phyloP scores from a whole-genome alignment of 2,888 invertebrate species.

The Disparrhopalites patrizii region DNA sequence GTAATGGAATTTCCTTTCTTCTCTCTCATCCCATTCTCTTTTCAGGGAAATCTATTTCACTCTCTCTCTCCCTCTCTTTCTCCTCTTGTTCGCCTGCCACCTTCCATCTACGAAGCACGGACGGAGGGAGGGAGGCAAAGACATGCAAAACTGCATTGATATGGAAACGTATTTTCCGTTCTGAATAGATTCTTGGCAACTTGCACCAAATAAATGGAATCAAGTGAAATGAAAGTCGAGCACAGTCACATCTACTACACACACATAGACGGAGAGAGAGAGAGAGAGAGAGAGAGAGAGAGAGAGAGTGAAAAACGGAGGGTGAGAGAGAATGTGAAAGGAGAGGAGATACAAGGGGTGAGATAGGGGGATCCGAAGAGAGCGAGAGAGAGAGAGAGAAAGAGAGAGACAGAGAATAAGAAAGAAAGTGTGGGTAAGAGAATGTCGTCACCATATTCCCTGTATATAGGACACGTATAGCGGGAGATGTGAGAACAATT shows the following conservation, averaged over 20 bases:
- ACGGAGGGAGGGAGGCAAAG: slow-evolving; percentile 1
- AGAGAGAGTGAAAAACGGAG: slow-evolving; percentile 6
- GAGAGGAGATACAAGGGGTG: slow-evolving; percentile 18
- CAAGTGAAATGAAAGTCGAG: slow-evolving; percentile 22
- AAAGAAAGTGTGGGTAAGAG: background rate
- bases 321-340: background rate
- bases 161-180: slow-evolving; percentile 23
- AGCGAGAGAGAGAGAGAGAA: background rate
- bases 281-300: slow-evolving; percentile 4
- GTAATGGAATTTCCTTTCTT: slow-evolving; percentile 27
- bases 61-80: too few relatives aligned
- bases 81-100: slow-evolving; percentile 1
- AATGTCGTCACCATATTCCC: background rate
- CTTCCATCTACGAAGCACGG: background rate
- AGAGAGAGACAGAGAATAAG: background rate
- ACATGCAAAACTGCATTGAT: slow-evolving; percentile 21
- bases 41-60: slow-evolving; percentile 21
- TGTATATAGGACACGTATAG: background rate
- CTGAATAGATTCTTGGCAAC: slow-evolving; percentile 27
- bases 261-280: slow-evolving; percentile 2
- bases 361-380: background rate
- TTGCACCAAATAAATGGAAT: slow-evolving; percentile 26
- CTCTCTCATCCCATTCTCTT: slow-evolving; percentile 14
- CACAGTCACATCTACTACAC: too few relatives aligned
- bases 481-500: slow-evolving; percentile 4